phyloP scores from a whole-genome alignment of 2,797 vertebrate species.

The Alosa sapidissima region DNA sequence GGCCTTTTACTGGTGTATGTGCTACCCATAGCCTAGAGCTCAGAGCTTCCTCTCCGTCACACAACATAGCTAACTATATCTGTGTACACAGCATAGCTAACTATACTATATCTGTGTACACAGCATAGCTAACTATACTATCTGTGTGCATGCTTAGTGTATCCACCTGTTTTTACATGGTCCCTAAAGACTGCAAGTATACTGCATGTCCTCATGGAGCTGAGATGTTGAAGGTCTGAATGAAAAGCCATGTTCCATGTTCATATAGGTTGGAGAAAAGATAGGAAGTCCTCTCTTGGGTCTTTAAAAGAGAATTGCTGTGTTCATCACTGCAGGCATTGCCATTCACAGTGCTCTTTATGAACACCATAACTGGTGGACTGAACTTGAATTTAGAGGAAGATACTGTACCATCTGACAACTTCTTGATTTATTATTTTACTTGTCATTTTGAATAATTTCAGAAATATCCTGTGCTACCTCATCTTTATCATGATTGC shows the following conservation, averaged over 20 bases:
- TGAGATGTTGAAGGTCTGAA: background rate
- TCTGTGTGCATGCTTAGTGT: too few relatives aligned
- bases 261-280: too few relatives aligned
- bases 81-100: too few relatives aligned
- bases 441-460: background rate
- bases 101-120: too few relatives aligned
- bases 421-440: background rate
- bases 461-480: background rate
- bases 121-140: background rate
- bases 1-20: too few relatives aligned
- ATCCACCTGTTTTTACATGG: too few relatives aligned
- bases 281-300: too few relatives aligned
- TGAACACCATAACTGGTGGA: too few relatives aligned
- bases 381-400: too few relatives aligned
- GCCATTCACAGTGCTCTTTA: background rate
- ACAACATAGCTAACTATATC: background rate
- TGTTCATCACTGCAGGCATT: background rate
- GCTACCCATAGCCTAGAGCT: too few relatives aligned
- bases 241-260: background rate
- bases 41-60: background rate
- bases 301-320: background rate
- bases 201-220: background rate
- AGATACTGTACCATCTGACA: background rate
- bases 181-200: too few relatives aligned
- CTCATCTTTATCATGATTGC: background rate